phyloP scores from a whole-genome alignment of 2,888 invertebrate species.

The Dugesia japonica region DNA sequence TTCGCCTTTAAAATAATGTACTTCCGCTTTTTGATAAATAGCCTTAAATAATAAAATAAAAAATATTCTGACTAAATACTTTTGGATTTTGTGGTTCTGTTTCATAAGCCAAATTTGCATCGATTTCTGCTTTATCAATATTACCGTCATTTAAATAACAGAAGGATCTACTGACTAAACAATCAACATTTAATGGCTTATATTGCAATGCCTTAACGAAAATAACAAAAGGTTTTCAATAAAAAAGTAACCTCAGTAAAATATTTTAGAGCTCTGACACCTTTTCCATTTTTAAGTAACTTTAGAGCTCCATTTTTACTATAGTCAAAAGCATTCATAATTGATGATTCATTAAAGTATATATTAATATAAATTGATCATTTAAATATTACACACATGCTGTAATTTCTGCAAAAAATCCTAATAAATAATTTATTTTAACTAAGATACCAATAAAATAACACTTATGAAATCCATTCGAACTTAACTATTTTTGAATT shows the following conservation, averaged over 20 bases:
- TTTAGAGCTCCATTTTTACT: background rate
- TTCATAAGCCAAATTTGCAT: background rate
- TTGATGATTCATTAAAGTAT: too few species aligned
- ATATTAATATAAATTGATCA: too few species aligned
- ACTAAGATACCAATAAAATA: too few species aligned
- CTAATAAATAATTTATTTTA: too few species aligned
- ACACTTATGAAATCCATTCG: too few species aligned
- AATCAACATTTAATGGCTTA: background rate
- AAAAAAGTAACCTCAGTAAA: background rate
- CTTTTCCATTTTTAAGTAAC: background rate
- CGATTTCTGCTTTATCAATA: background rate
- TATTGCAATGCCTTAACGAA: background rate
- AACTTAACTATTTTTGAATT: too few species aligned
- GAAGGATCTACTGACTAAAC: background rate
- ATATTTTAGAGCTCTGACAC: background rate
- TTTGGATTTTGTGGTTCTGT: background rate
- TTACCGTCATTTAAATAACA: background rate
- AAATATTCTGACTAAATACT: background rate
- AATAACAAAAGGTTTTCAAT: background rate
- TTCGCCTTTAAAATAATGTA: background rate
- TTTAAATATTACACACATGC: too few species aligned
- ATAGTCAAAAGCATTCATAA: background rate
- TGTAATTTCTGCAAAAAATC: too few species aligned
- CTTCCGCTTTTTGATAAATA: constrained; percentile 1
- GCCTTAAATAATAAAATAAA: too few species aligned